Base-by-base conservation (phyloP, 2,888 invertebrate species). In the Chalcis sispes region DNA sequence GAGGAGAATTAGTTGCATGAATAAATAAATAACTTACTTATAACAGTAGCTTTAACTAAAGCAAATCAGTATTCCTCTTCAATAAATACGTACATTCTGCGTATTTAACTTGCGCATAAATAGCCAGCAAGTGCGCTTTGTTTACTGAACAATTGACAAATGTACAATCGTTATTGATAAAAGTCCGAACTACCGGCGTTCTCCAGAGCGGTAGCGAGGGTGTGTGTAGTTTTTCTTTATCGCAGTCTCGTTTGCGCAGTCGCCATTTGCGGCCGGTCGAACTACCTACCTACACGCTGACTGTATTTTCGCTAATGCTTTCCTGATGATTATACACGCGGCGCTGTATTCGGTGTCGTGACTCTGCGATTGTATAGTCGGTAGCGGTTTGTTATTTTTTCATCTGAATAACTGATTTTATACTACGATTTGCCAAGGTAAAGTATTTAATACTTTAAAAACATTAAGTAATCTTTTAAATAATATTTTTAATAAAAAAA, bases 361-460 rank as follows among this genome's bases (percentile, higher is more conserved):
- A 78, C 75, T 75, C 70, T 78, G 75, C 78, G 72, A 62, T 65
- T 75, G 58, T 72, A 15, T 3, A 56, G 20, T 61, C 36, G 23
- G 25, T 50, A 59, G 67, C 36, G 69, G 75, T 69, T 62, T 75
- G 67, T 75, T 72, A 42, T 72, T 75, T 78, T 75, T 64, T 69
- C 59, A n/a, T 25, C 25, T 10, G 1, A 42, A 20, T 29, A 25
- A 25, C 18, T 23, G 29, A 25, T 62, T 76, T 50, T 72, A 29
- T 58, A 27, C 7, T 52, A 67, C 48, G 76, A 74, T 69, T 62
- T 54, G 10, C 25, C 20, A 80, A 83, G 81, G 86, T 85, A 80
- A 80, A 23, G 42, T 52, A 71, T 29, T 46, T 2, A 2, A 13
- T 58, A 50, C 2, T 5, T 27, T 5, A 7, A 27, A 2, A 29